Base-by-base conservation (phyloP, 2,797 vertebrate genomes). In the Mallotus villosus region DNA sequence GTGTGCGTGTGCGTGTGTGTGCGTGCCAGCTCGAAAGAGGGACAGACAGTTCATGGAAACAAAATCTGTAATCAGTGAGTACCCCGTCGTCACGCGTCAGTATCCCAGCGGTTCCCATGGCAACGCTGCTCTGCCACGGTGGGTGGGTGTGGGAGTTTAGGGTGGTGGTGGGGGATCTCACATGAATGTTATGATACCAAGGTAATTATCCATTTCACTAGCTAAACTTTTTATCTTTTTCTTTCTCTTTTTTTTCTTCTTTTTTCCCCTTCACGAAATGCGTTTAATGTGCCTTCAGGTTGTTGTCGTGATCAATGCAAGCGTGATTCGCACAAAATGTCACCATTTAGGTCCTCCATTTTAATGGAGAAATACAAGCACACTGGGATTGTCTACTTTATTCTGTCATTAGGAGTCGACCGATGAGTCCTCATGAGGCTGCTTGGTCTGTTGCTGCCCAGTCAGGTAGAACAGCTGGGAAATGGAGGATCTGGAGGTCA, bases 261-360 rank as follows among this genome's bases (percentile, higher is more conserved):
- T 12, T 41, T 3, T 3, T 3, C 2, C 37, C 37, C 51, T 19
- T n/a, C 51, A 53, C 51, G 4, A 74, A 78, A 80, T 74, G 76
- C 78, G 34, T 82, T 85, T 78, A 78, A 86, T 75, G 86, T 90
- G 89, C 88, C 89, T 89, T 87, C 80, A 83, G 77, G 74, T 80
- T 78, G 70, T 77, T 74, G 70, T 78, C 71, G n/a, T 74, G 71
- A 80, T 71, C 11, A 74, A 75, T 17, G 51, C 51, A 78, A 57
- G 67, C 70, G 61, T 75, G 66, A 55, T 69, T 83, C 68, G 67
- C 74, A 76, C 72, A 25, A 16, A 63, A 53, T 65, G 63, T 58
- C 60, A 61, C 66, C 32, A 12, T 72, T 86, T 71, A 71, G 66
- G 77, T 75, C 59, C 51, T 7, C 51, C 9, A 22, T 66, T 66